Base-by-base conservation (phyloP, 1,140 invertebrate genomes). In the Brachionus plicatilis region DNA sequence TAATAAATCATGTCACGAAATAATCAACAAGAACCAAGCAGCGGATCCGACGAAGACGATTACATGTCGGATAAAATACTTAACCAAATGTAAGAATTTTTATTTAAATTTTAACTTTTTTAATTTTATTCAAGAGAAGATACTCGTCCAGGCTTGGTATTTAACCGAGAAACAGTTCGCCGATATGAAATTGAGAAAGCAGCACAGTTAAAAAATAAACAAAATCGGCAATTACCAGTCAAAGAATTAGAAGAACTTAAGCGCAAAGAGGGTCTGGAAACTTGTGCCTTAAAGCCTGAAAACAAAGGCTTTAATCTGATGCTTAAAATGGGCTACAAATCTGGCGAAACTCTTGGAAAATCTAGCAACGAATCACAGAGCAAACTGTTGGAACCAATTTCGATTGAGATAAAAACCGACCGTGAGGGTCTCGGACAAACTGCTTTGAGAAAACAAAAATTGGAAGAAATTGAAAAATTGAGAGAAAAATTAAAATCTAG, bases 241-340 rank as follows among this genome's bases (percentile, higher is more conserved):
- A 65, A 65, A 60, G 79, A 82, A 41, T 33, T 65, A 3, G 79
- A 82, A 47, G 53, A 68, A 43, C 14, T 24, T 24, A 82, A 27
- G 33, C 24, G 79, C 29, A 47, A 82, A 17, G 79, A 82, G 27
- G 79, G 24, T 11, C n/a, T 82, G 8, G 29, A 60, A 65, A 60
- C 33, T 45, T 82, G 29, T 60, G 12, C 79, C 17, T 20, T 82
- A 43, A 68, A 82, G 43, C 27, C 79, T 4, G 79, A 68, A 12
- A 82, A 82, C 33, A 82, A 82, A 68, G 79, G 79, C 7, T 82
- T 65, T 24, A 65, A 68, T 65, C 14, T 82, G 14, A 82, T 82
- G 79, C 27, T 82, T 8, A 82, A 82, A 82, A 82, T 82, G 79
- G 79, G 79, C 24, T 82, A 82, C n/a, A 82, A 82, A 65, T 12